Percentiles rank a stretch among this genome's conserved stretches.
phyloP scores from a whole-genome alignment of 1,140 invertebrate genomes.

The Eumaeus atala region DNA sequence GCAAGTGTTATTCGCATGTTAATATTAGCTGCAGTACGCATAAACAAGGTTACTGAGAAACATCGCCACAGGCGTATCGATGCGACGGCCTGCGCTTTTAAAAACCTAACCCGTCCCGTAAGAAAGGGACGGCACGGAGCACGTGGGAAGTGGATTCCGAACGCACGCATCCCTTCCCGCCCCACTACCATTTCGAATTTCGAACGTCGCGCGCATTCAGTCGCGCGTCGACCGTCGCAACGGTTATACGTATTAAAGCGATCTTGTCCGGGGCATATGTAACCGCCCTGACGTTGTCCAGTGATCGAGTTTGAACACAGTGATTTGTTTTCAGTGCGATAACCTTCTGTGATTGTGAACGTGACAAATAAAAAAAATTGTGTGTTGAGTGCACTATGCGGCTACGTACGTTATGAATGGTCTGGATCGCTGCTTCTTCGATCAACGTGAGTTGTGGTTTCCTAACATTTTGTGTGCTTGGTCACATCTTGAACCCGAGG shows the following conservation, averaged over 20 bases:
- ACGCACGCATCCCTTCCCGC: constrained; percentile 61
- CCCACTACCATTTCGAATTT: constrained; percentile 27
- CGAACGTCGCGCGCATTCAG: constrained; percentile 58
- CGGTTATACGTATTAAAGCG: constrained; percentile 40
- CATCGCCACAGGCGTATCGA: constrained; percentile 57
- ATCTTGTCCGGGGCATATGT: constrained; percentile 25
- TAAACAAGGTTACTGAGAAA: constrained; percentile 60
- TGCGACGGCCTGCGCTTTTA: constrained; percentile 59
- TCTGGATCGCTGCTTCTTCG: constrained; percentile 71
- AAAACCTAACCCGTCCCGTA: constrained; percentile 70
- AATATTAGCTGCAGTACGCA: constrained; percentile 65
- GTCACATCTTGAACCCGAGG: too few relatives aligned
- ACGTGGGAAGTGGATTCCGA: constrained; percentile 71
- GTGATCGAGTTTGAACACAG: constrained; percentile 51
- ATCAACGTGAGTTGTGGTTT: constrained; percentile 67
- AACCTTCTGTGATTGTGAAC: constrained; percentile 48
- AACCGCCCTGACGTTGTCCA: constrained; percentile 64
- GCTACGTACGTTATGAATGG: constrained; percentile 70
- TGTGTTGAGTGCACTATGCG: constrained; percentile 66
- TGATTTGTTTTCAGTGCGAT: constrained; percentile 63
- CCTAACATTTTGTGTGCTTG: constrained; percentile 8
- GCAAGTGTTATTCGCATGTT: constrained; percentile 55
- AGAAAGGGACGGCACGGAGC: constrained; percentile 60
- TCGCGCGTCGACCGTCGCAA: constrained; percentile 62
- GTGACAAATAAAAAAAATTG: constrained; percentile 54